Base-by-base conservation (phyloP, 2,797 vertebrate genomes). In the Pangasius krempfi region DNA sequence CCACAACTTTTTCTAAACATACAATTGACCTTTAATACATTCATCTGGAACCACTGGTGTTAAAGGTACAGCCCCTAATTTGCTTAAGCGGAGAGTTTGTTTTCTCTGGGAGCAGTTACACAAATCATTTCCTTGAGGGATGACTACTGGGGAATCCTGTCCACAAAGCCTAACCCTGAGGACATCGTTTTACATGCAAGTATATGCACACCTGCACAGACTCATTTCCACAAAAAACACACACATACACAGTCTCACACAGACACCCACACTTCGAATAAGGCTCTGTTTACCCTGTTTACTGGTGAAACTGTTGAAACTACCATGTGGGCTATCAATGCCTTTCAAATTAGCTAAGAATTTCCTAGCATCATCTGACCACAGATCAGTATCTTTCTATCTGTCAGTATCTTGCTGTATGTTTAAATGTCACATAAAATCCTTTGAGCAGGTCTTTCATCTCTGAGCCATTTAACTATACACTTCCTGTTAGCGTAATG, bases 81-180 rank as follows among this genome's bases (percentile, higher is more conserved):
- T 87, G 88, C 50, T 84, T 79, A 87, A 86, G 9, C 1, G 5
- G 30, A 70, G 20, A 30, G 66, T 50, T 47, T 68, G 50, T 72
- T 44, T 89, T 89, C 80, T 40, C 37, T 84, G 52, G 44, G 64
- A 89, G 75, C 47, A 86, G 64, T 73, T 87, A 87, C 52, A 76
- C 88, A 89, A 89, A 89, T 87, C 1, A 87, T 76, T 89, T 68
- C 80, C 88, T 84, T 76, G 58, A 84, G 85, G 85, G 72, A 87
- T 72, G 80, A 86, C 66, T 83, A n/a, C 58, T 72, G 81, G 70
- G 78, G 85, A 89, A 86, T 75, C 56, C 78, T 66, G 30, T 25
- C 47, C 33, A 47, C 25, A 33, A 84, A 87, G 70, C 70, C 25
- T 83, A 40, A 58, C 85, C 88, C 85, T 54, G 27, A 75, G 79